Conservation (phyloP, 2,113 vertebrate species). For the Passerina amoena region DNA sequence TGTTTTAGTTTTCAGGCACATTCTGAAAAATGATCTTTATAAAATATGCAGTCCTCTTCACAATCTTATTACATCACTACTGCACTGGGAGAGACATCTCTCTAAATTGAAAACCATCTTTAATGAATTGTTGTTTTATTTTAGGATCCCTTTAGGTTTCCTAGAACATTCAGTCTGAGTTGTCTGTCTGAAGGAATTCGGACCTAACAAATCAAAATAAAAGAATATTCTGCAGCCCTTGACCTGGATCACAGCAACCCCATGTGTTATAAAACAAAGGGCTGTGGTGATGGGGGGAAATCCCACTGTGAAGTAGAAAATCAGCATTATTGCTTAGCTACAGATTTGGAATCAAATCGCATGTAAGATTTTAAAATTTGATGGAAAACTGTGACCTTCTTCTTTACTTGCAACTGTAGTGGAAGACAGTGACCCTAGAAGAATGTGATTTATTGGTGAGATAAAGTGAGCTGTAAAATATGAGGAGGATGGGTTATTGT, state of each 20-base stretch:
- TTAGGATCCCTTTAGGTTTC: constrained; percentile 28
- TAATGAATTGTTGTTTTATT: constrained; percentile 63
- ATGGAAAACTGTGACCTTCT: constrained; percentile 19
- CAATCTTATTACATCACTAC: not conserved
- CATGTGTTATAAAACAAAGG: constrained; percentile 1
- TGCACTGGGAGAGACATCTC: constrained; percentile 10
- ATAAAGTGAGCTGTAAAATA: not conserved
- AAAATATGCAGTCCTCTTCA: constrained; percentile 42
- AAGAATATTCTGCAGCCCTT: not conserved
- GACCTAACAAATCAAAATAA: not conserved
- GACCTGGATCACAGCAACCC: not conserved
- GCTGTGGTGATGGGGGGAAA: not conserved
- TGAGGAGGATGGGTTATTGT: not conserved
- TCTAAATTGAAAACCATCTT: constrained; percentile 44
- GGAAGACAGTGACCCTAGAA: not conserved
- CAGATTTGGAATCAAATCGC: not conserved
- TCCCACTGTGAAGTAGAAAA: not conserved
- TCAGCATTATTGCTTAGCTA: not conserved
- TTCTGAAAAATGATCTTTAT: constrained; percentile 40
- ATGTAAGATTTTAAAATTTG: not conserved
- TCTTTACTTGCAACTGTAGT: not conserved
- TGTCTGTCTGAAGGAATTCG: not conserved
- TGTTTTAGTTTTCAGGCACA: constrained; percentile 36
- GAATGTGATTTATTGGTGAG: not conserved
- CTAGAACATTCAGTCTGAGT: not conserved